phyloP scores from a whole-genome alignment of 2,113 vertebrate genomes.

The Coreoperca whiteheadi region DNA sequence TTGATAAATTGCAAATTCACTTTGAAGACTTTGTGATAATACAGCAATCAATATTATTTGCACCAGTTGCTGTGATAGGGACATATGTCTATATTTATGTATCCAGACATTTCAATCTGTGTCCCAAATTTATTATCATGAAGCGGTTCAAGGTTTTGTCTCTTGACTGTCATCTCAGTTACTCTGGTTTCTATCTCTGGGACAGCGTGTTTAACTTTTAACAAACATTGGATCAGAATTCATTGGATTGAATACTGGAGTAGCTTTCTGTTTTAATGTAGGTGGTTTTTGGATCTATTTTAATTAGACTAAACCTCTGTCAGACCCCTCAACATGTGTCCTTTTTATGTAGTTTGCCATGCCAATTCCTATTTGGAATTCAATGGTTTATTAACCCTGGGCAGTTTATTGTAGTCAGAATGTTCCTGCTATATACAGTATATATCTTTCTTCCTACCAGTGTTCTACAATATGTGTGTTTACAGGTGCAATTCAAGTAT shows the following conservation, averaged over 20 bases:
- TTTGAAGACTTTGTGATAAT: background rate
- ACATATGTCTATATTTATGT: conserved; percentile 4
- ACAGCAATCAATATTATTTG: background rate
- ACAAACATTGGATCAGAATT: conserved; percentile 31
- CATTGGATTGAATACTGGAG: conserved; percentile 24
- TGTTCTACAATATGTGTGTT: conserved; percentile 2
- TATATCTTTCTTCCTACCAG: background rate
- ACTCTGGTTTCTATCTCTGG: conserved; percentile 40
- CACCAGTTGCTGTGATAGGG: background rate
- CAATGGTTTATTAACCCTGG: conserved; percentile 28
- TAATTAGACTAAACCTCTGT: conserved; percentile 24
- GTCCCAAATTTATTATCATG: conserved; percentile 6
- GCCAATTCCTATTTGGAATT: conserved; percentile 33
- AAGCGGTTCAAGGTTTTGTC: conserved; percentile 28
- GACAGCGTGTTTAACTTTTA: conserved; percentile 34
- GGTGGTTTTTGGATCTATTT: conserved; percentile 26
- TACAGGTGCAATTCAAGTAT: background rate
- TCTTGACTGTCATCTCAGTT: conserved; percentile 43
- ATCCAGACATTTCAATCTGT: conserved; percentile 28
- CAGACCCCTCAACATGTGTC: conserved; percentile 5
- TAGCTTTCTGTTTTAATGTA: conserved; percentile 8
- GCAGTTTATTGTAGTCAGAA: background rate
- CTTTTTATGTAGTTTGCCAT: conserved; percentile 30
- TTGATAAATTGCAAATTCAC: conserved; percentile 5
- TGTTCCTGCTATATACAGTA: conserved; percentile 8